A percentile compares a stretch with the other conserved stretches of the same genome.
These are phyloP conservation scores for Mesochorus sp. DNA, from an alignment of 2,888 invertebrate species.

Conservation along the genomic window DNA sequence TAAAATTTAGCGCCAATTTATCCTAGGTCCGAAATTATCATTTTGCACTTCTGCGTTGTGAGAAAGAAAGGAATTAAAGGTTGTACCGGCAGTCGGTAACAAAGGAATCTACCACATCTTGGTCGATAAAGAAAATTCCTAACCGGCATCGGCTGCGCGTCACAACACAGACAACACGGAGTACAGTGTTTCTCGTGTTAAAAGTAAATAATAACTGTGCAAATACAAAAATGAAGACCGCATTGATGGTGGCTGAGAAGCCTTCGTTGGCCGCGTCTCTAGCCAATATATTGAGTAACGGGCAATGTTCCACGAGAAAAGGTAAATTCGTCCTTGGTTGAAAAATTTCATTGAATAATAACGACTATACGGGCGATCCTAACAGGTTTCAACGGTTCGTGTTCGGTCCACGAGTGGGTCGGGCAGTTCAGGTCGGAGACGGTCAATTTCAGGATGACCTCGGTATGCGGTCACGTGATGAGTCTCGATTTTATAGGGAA, in stretches of 20 bases:
- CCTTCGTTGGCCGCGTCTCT: slow-evolving; percentile 98
- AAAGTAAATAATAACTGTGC: slow-evolving; percentile 13
- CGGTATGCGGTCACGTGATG: slow-evolving; percentile 99
- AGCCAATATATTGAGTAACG: slow-evolving; percentile 96
- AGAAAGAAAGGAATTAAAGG: no score
- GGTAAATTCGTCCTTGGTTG: slow-evolving; percentile 83
- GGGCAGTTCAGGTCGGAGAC: slow-evolving; percentile 90
- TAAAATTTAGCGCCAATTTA: no score
- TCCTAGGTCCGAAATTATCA: no score
- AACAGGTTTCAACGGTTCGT: slow-evolving; percentile 93
- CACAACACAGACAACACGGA: no score
- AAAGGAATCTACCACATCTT: no score
- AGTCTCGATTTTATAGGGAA: slow-evolving; percentile 95
- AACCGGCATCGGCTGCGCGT: no score
- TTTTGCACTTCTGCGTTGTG: no score
- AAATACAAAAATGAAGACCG: slow-evolving; percentile 87
- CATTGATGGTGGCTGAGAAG: slow-evolving; percentile 99
- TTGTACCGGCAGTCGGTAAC: no score
- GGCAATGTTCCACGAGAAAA: slow-evolving; percentile 89
- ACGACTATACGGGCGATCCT: not conserved
- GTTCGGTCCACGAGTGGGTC: slow-evolving; percentile 97
- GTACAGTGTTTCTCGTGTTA: no score
- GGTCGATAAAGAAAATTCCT: no score
- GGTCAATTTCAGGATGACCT: slow-evolving; percentile 96
- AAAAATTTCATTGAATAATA: not conserved